Evolutionary conservation across 1,140 invertebrate genomes (phyloP).

Genomic region (Camponotus pennsylvanicus): DNA sequence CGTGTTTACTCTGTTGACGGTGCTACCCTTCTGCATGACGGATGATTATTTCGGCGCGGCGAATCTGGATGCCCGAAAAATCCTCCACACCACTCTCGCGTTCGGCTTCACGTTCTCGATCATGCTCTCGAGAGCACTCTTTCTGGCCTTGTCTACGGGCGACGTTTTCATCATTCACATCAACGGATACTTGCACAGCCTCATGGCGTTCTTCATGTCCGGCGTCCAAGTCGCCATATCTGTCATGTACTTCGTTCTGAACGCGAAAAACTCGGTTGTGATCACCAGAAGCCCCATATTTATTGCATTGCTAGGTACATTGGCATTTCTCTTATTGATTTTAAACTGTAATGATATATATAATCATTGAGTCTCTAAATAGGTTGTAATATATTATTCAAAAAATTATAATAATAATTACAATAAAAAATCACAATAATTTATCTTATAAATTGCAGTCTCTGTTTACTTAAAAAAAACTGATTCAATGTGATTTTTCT

Average conservation of each 20-base stretch:
- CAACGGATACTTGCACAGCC: constrained; percentile 87
- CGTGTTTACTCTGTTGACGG: constrained; percentile 86
- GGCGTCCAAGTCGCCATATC: constrained; percentile 86
- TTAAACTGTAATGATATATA: too few species aligned
- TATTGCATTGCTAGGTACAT: constrained; percentile 81
- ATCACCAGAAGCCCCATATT: constrained; percentile 77
- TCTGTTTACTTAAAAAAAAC: background rate
- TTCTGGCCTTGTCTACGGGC: constrained; percentile 87
- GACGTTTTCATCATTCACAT: constrained; percentile 88
- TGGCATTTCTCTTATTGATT: background rate
- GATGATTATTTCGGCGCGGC: constrained; percentile 77
- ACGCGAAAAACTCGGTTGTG: constrained; percentile 72
- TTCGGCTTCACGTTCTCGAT: constrained; percentile 87
- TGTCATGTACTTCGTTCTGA: constrained; percentile 82
- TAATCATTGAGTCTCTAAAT: background rate
- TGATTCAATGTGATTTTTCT: background rate
- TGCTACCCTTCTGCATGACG: constrained; percentile 87
- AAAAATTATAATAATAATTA: background rate
- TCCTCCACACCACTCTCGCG: constrained; percentile 86
- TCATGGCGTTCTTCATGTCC: constrained; percentile 87
- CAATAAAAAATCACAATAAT: too few species aligned
- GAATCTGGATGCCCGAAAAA: constrained; percentile 85
- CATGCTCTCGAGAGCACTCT: constrained; percentile 87
- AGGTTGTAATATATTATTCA: background rate
- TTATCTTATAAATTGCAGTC: background rate